Base-by-base conservation (phyloP, 2,797 vertebrate species). In the Taeniopygia guttata region DNA sequence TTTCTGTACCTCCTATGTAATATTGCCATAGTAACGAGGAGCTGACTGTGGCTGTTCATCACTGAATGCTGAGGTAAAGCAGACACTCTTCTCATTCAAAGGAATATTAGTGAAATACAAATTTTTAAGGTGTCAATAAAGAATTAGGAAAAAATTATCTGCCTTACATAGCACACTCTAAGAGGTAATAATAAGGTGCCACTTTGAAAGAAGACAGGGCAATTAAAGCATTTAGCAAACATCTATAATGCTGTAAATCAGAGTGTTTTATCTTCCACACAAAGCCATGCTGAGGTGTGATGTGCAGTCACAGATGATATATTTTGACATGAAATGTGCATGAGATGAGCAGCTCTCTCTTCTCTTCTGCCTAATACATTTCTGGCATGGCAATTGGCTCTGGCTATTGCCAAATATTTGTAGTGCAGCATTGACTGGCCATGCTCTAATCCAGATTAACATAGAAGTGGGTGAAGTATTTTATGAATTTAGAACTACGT, bases 11-110 rank as follows among this genome's bases (percentile, higher is more conserved):
- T 93, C 96, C 95, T 84, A 91, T 75, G 49, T 83, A 88, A 92
- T 94, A 95, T 95, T 95, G 93, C 96, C 95, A 96, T 97, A 92
- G 95, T 94, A 96, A 97, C 96, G 0, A 77, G 84, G 80, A 89
- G 77, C 63, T 94, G 93, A 79, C 91, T 94, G 89, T 9, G 81
- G 74, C 85, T 81, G 85, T 89, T 96, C 80, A 74, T 95, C 86
- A 70, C 68, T 73, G 84, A 59, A 76, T 77, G 70, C 64, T 6
- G 81, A 92, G 74, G 89, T 84, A 86, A 88, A 86, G 69, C 80
- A 94, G 86, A 69, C 69, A 56, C 40, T 52, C 34, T 64, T 59
- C 64, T 66, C 45, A 73, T 89, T 95, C 85, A 93, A 81, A 76
- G 76, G 51, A 87, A 87, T 91, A 94, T 95, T 92, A 86, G 46